Evolutionary conservation across 53 echinoderm and acorn worm species (phyloP), one percentile per base, ranked within the genome.

Genomic region (Antedon mediterranea): DNA sequence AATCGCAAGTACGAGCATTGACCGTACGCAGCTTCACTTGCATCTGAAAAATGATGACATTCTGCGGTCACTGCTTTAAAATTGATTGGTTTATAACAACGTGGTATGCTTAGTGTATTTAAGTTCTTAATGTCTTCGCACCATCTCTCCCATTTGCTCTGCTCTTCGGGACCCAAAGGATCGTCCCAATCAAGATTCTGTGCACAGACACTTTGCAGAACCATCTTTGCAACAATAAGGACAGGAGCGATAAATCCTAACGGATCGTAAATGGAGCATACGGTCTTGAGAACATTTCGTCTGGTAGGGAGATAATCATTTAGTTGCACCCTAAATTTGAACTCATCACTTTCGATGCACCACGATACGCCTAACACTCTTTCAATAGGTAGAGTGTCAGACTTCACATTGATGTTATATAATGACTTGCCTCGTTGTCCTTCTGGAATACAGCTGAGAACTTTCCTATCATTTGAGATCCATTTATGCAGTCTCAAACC

Each of bases 1-100:
- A 89, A 71, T 18, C 84, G 81, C 32, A 89, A 83, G 71, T 89
- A 86, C 28, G 83, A 76, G 71, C 84, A 89, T 42, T 89, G 86
- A 13, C 86, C 89, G 71, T 89, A 89, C 3, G 86, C 86, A 20
- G 32, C 77, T 28, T 71, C 72, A 43, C 89, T 89, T 15, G 86
- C 89, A 34, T 89, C 86, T 0, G 79, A 82, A 79, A 84, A 87
- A 34, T 87, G 84, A 78, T 87, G 88, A 8, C 79, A 37, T 20
- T 83, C 87, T 4, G 33, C 74, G 7, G 8, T 0, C 37, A 43
- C 33, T 70, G 71, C 34, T 32, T 31, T 32, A 72, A 86, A 86
- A 13, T 72, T 27, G 0, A 43, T 5, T 11, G 86, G 82, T 43
- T 86, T 86, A 79, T 71, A 86, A n/a, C 82, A 82, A 33, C 83